A percentile compares a stretch with the other conserved stretches of the same genome.
These are phyloP conservation scores for Grallaria varia DNA, from an alignment of 2,113 vertebrate genomes.

Conservation along the genomic window DNA sequence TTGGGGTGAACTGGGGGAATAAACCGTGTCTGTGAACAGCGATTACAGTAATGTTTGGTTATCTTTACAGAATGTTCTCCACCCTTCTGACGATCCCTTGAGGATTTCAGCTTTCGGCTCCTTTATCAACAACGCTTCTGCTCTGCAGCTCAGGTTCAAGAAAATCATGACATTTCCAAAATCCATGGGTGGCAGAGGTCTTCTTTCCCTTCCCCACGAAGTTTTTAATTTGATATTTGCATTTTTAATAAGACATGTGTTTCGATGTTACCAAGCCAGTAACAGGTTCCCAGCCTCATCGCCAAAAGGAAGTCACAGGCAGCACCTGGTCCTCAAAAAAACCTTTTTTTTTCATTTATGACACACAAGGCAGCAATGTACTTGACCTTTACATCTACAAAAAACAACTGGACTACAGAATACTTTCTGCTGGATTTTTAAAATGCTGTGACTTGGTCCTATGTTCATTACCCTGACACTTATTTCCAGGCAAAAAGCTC, in stretches of 20 bases:
- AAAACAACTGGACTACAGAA: background rate
- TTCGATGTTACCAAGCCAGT: background rate
- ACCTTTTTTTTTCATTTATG: background rate
- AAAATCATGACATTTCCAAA: background rate
- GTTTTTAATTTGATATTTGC: background rate
- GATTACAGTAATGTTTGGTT: background rate
- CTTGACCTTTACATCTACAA: background rate
- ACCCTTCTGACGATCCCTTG: background rate
- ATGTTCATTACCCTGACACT: rapidly evolving
- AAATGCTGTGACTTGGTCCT: background rate
- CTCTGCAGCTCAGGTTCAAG: background rate
- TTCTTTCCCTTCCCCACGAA: background rate
- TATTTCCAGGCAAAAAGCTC: background rate
- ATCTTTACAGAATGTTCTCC: background rate
- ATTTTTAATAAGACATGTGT: background rate
- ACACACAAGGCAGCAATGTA: background rate
- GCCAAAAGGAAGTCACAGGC: background rate
- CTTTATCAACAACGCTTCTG: background rate
- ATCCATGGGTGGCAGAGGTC: background rate
- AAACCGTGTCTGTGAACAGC: background rate
- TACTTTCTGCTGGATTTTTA: background rate
- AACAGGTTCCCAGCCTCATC: background rate
- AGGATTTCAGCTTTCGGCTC: background rate
- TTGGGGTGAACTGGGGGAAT: background rate
- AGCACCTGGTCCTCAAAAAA: background rate